These are phyloP conservation scores for Aplocera efformata DNA, from an alignment of 2,888 invertebrate species.

Conservation along the genomic window DNA sequence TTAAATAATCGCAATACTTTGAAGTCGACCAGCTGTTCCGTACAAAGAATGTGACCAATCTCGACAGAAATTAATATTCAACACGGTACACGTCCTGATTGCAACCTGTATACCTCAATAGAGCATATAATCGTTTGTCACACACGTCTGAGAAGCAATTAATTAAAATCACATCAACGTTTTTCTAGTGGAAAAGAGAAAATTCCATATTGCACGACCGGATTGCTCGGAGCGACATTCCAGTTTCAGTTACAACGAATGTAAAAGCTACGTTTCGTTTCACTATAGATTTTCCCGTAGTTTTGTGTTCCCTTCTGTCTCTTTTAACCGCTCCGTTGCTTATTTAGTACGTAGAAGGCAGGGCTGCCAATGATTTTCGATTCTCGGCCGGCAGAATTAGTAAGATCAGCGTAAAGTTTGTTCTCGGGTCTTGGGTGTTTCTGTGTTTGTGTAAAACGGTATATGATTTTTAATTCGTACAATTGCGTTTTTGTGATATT, in stretches of 20 bases:
- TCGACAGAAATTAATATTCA: slow-evolving; percentile 5
- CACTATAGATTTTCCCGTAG: too few relatives aligned
- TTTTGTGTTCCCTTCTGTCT: slow-evolving; percentile 23
- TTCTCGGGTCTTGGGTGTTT: too few relatives aligned
- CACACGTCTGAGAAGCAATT: slow-evolving; percentile 43
- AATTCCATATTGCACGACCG: slow-evolving; percentile 45
- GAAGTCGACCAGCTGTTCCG: too few relatives aligned
- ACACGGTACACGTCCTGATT: slow-evolving; percentile 3
- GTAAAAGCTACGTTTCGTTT: slow-evolving; percentile 42
- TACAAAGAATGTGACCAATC: too few relatives aligned
- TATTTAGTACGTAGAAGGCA: too few relatives aligned
- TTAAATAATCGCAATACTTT: too few relatives aligned
- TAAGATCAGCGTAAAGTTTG: too few relatives aligned
- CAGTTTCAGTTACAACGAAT: slow-evolving; percentile 43
- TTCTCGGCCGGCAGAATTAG: too few relatives aligned
- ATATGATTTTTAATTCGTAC: too few relatives aligned
- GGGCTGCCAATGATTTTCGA: too few relatives aligned
- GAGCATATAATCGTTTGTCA: slow-evolving; percentile 35
- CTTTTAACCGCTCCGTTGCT: slow-evolving; percentile 22
- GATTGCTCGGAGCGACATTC: slow-evolving; percentile 43
- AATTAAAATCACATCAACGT: slow-evolving; percentile 60
- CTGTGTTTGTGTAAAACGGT: too few relatives aligned
- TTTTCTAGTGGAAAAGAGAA: slow-evolving; percentile 63
- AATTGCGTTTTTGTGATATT: too few relatives aligned
- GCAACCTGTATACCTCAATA: slow-evolving; percentile 34